Conservation (phyloP, 2,113 vertebrate genomes). For the Carassius gibelio region DNA sequence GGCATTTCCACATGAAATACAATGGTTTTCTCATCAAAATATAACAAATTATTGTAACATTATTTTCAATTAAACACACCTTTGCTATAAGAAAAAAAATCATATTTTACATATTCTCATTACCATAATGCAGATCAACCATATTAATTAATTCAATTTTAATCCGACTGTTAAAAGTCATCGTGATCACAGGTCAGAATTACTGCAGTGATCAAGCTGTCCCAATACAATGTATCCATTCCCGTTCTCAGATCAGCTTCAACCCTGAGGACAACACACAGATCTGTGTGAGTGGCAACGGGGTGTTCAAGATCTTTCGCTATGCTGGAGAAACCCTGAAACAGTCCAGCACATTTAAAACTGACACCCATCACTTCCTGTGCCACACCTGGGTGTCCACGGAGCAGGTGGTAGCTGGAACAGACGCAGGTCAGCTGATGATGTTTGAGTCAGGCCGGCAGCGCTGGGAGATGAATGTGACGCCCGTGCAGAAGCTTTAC, state of each 20-base stretch:
- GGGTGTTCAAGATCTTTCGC: conserved; percentile 86
- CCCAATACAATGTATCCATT: background rate
- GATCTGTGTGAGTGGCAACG: conserved; percentile 84
- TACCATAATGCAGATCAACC: background rate
- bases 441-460: conserved; percentile 86
- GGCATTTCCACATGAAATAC: background rate
- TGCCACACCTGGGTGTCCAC: conserved; percentile 86
- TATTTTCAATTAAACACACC: background rate
- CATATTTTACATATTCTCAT: background rate
- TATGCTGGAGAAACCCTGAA: conserved; percentile 84
- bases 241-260: conserved; percentile 84
- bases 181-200: background rate
- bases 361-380: conserved; percentile 82
- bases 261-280: conserved; percentile 86
- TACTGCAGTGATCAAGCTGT: background rate
- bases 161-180: background rate
- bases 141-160: background rate
- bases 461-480: conserved; percentile 77
- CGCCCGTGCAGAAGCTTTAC: conserved; percentile 49
- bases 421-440: conserved; percentile 81
- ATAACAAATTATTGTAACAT: background rate
- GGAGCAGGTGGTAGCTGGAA: conserved; percentile 83
- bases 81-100: background rate
- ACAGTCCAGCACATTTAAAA: conserved; percentile 81
- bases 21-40: background rate